A percentile compares a stretch with the other conserved stretches of the same genome.
Evolutionary conservation across 2,113 vertebrate genomes (phyloP).

Genomic region (Ctenodactylus gundi): DNA sequence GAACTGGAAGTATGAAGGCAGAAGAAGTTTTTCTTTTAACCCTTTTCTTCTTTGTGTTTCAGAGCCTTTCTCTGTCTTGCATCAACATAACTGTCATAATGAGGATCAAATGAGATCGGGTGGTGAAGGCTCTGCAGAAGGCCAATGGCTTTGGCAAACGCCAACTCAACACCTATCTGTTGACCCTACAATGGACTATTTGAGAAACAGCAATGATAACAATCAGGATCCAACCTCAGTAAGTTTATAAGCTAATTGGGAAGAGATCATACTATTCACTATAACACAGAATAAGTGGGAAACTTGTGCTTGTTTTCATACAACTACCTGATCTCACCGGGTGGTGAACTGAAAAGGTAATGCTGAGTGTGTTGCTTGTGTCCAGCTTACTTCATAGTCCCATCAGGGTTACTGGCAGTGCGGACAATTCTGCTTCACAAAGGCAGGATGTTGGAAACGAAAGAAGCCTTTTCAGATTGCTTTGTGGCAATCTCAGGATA

Average conservation of each 20-base stretch:
- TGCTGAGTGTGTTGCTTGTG: too few species aligned
- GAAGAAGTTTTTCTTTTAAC: neutral
- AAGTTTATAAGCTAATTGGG: neutral
- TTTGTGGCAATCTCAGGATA: too few species aligned
- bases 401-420: too few species aligned
- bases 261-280: neutral
- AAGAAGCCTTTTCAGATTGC: too few species aligned
- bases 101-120: neutral
- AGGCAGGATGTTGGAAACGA: too few species aligned
- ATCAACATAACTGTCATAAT: neutral
- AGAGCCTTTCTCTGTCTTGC: neutral
- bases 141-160: neutral
- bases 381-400: too few species aligned
- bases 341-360: too few species aligned
- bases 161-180: neutral
- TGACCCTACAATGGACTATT: neutral
- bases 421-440: too few species aligned
- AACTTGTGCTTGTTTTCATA: too few species aligned
- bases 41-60: neutral
- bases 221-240: neutral
- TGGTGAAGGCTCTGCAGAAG: neutral
- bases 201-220: neutral
- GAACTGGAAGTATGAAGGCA: neutral
- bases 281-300: neutral
- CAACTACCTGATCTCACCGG: too few species aligned